Evolutionary conservation across 2,113 vertebrate species (phyloP), one percentile per base, ranked within the genome.

Genomic region (Rostratula benghalensis): DNA sequence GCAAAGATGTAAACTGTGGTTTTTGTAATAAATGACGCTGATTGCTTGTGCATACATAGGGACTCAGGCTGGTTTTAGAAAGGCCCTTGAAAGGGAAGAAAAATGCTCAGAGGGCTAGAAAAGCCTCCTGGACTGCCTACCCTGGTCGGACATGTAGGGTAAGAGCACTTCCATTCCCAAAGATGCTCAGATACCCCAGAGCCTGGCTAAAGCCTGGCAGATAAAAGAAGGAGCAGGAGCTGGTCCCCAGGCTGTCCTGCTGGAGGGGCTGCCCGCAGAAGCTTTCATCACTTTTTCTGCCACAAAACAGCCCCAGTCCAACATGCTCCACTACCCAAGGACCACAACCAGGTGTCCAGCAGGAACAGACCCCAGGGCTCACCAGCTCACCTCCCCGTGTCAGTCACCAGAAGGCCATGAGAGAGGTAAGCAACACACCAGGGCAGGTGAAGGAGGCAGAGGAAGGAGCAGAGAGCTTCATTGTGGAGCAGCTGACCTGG

Each of bases 391-490:
- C 35, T 31, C 33, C 61, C 30, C 1, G 5, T 13, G 4, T 5
- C 7, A 4, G 13, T 30, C 11, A 6, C 13, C 6, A 13, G 63
- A 28, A 46, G 65, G 27, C 61, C 16, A 3, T 0, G 11, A 43
- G 33, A 18, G 4, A 16, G 30, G 33, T 7, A 9, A 56, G 59
- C 25, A 22, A 17, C 0, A 1, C 15, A 9, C 13, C 18, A n/a
- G 28, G 15, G 25, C 6, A 8, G 19, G 27, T 9, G 6, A 13
- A 61, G 31, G 25, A 33, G 28, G 31, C 23, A 9, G 31, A 65
- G 31, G 27, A 27, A 27, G 1, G 3, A 0, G 0, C 6, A 12
- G 41, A 33, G 35, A 2, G 1, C 24, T 27, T 22, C 22, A 1
- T 5, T 20, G 24, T 31, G 4, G 28, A 20, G 25, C 39, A 10